These are phyloP conservation scores for Chrysolina americana DNA, from an alignment of 2,888 invertebrate genomes.

Conservation along the genomic window DNA sequence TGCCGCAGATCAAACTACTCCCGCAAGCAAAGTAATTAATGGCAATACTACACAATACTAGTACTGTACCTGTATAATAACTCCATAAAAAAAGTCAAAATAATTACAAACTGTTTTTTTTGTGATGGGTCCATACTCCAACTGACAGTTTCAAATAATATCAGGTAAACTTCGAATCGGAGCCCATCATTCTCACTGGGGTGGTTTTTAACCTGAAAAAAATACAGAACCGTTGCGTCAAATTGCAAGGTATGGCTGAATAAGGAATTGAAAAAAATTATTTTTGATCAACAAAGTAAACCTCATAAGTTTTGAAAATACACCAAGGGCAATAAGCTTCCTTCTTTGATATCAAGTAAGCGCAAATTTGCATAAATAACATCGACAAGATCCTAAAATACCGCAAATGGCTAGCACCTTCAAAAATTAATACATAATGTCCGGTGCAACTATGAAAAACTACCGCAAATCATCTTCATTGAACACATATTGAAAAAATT, in stretches of 20 bases:
- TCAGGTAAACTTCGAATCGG: conserved; percentile 37
- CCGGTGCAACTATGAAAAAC: too few relatives aligned
- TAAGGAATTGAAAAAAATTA: too few relatives aligned
- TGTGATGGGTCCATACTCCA: conserved; percentile 30
- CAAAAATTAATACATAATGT: too few relatives aligned
- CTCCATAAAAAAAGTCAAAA: conserved; percentile 36
- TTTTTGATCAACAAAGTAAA: too few relatives aligned
- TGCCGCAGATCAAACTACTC: conserved; percentile 43
- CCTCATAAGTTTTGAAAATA: too few relatives aligned
- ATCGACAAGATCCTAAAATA: too few relatives aligned
- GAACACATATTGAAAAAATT: too few relatives aligned
- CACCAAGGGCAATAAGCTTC: too few relatives aligned
- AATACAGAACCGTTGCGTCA: neutral
- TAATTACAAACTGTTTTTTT: conserved; percentile 41
- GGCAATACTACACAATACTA: conserved; percentile 46
- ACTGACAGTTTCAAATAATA: conserved; percentile 40
- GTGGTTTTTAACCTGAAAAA: conserved; percentile 38
- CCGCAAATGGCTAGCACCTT: too few relatives aligned
- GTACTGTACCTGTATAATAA: conserved; percentile 36
- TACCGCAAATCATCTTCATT: too few relatives aligned
- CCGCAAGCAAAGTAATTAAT: conserved; percentile 37
- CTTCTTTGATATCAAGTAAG: too few relatives aligned
- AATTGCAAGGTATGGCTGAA: neutral
- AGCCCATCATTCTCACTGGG: conserved; percentile 41
- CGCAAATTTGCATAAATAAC: too few relatives aligned